These are phyloP conservation scores for Baryphthengus martii DNA, from an alignment of 2,113 vertebrate genomes.

Conservation along the genomic window DNA sequence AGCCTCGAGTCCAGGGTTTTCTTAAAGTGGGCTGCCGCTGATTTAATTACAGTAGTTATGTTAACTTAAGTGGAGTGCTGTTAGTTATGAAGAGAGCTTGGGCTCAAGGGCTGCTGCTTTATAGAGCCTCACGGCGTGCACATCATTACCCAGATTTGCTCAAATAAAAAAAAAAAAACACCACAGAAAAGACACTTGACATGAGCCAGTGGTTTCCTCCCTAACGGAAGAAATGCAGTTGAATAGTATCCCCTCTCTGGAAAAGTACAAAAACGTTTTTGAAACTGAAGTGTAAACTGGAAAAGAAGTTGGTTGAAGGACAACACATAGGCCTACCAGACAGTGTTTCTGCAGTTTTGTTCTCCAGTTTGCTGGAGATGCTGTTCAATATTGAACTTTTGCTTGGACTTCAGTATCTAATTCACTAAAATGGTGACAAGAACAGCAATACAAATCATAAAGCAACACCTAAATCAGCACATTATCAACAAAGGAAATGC, in stretches of 20 bases:
- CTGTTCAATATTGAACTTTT: neutral
- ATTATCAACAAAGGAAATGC: neutral
- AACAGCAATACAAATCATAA: neutral
- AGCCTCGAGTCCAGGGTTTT: neutral
- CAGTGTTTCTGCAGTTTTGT: accelerated
- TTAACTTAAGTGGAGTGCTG: neutral
- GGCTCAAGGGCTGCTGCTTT: neutral
- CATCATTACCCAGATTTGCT: neutral
- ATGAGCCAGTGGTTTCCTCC: neutral
- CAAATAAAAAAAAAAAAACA: neutral
- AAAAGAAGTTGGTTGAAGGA: neutral
- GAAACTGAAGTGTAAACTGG: neutral
- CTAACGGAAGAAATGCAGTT: neutral
- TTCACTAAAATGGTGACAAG: neutral
- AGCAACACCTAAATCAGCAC: neutral
- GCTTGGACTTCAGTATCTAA: neutral
- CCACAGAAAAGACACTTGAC: neutral
- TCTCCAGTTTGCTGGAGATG: accelerated
- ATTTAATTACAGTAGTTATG: neutral
- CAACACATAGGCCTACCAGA: accelerated
- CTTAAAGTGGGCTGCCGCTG: neutral
- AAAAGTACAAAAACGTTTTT: neutral
- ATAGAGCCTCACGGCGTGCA: accelerated
- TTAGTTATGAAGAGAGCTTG: neutral
- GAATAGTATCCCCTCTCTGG: neutral